Evolutionary conservation across 1,140 invertebrate genomes (phyloP).

Genomic region (Drosophila truncata): DNA sequence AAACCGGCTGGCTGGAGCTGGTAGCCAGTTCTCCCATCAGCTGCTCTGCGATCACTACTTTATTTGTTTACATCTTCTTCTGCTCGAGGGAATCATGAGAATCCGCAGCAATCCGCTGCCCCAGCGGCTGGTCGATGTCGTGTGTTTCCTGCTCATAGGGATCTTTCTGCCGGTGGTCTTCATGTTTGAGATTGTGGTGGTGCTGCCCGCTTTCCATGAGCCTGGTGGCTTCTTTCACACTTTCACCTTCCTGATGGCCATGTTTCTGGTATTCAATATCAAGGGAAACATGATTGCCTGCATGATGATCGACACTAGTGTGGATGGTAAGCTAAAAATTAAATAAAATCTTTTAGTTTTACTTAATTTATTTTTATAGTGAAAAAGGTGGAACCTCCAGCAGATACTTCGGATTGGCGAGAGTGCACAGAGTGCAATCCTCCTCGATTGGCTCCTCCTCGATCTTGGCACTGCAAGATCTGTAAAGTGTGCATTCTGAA

Average conservation of each 20-base stretch:
- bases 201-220: constrained; percentile 88
- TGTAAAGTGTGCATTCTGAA: constrained; percentile 94
- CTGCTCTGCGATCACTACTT: constrained; percentile 9
- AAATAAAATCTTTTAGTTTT: neutral
- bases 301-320: constrained; percentile 76
- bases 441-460: constrained; percentile 91
- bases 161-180: constrained; percentile 76
- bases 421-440: constrained; percentile 47
- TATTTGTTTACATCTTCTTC: constrained; percentile 29
- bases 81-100: constrained; percentile 23
- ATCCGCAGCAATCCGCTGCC: constrained; percentile 73
- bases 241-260: constrained; percentile 87
- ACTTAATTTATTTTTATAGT: neutral
- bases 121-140: constrained; percentile 61
- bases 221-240: constrained; percentile 73
- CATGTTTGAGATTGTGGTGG: constrained; percentile 88
- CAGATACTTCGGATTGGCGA: constrained; percentile 35
- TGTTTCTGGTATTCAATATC: constrained; percentile 87
- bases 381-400: constrained; percentile 17
- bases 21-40: constrained; percentile 1
- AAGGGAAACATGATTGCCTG: constrained; percentile 85
- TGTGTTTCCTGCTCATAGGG: constrained; percentile 68
- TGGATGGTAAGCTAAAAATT: constrained; percentile 46
- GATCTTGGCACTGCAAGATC: constrained; percentile 94
- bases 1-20: constrained; percentile 20